Conservation (phyloP, 2,888 invertebrate species). For the Campoplex nolae region DNA sequence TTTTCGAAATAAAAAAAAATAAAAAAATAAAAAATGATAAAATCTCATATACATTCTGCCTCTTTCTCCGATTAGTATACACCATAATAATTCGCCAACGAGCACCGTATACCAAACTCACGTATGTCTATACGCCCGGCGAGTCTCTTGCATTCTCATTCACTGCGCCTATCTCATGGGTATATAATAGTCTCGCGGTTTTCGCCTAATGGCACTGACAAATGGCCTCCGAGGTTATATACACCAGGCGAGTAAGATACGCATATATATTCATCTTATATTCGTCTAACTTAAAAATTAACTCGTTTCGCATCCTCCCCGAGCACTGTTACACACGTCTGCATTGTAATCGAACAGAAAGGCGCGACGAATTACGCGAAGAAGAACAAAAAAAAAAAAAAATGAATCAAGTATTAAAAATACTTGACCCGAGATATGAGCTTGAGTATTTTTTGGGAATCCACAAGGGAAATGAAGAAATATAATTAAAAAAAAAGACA, state of each 20-base stretch:
- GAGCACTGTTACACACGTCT: not conserved
- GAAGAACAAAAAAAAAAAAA: not conserved
- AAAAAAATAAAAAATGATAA: too few relatives aligned
- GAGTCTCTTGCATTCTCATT: conserved; percentile 37
- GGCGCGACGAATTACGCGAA: not conserved
- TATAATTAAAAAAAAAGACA: too few relatives aligned
- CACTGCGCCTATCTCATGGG: conserved; percentile 41
- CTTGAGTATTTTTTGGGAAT: too few relatives aligned
- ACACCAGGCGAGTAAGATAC: conserved; percentile 55
- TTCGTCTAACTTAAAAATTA: conserved; percentile 7
- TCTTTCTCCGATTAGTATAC: conserved; percentile 49
- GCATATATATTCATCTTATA: conserved; percentile 29
- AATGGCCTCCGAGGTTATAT: conserved; percentile 64
- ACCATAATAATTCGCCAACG: conserved; percentile 18
- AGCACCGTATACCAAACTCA: not conserved
- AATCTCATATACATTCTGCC: conserved; percentile 22
- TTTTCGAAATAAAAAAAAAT: conserved; percentile 27
- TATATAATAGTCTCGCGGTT: conserved; percentile 68
- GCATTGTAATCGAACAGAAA: not conserved
- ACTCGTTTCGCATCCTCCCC: not conserved
- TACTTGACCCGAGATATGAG: too few relatives aligned
- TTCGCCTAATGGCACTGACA: conserved; percentile 71
- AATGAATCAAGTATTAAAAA: not conserved
- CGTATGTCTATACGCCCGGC: not conserved
- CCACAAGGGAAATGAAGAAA: too few relatives aligned